phyloP scores from a whole-genome alignment of 2,113 vertebrate species.

The Hemiprocne comata region DNA sequence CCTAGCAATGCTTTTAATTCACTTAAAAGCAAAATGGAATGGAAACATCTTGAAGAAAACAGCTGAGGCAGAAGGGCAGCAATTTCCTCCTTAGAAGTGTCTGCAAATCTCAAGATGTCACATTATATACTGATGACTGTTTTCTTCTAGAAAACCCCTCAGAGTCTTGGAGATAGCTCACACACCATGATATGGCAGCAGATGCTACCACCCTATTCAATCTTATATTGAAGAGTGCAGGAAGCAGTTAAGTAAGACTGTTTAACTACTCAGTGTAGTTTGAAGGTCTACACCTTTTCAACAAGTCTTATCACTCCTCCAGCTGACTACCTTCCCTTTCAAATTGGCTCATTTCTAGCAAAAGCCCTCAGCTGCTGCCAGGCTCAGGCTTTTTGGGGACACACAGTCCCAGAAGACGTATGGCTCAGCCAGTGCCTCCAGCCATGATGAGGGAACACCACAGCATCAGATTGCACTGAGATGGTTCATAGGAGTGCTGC shows the following conservation, averaged over 20 bases:
- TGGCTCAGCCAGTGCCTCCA: background rate
- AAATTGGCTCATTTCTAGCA: background rate
- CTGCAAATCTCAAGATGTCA: background rate
- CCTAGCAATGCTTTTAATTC: background rate
- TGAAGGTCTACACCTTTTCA: background rate
- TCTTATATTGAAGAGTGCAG: background rate
- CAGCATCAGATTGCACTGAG: accelerated
- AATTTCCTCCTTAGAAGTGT: background rate
- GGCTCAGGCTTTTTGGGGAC: background rate
- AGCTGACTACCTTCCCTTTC: background rate
- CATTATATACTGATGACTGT: background rate
- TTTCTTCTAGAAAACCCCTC: background rate
- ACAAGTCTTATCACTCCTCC: background rate
- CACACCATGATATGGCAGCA: background rate
- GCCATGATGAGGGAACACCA: background rate
- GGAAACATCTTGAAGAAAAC: background rate
- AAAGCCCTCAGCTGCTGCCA: background rate
- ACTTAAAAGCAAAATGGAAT: background rate
- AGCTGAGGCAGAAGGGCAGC: background rate
- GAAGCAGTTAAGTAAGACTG: background rate
- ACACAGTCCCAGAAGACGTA: background rate
- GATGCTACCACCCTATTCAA: background rate
- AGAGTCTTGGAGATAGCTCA: background rate
- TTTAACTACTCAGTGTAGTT: background rate
- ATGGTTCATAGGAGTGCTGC: accelerated